phyloP scores from a whole-genome alignment of 2,113 vertebrate genomes.

The Sialia sialis region DNA sequence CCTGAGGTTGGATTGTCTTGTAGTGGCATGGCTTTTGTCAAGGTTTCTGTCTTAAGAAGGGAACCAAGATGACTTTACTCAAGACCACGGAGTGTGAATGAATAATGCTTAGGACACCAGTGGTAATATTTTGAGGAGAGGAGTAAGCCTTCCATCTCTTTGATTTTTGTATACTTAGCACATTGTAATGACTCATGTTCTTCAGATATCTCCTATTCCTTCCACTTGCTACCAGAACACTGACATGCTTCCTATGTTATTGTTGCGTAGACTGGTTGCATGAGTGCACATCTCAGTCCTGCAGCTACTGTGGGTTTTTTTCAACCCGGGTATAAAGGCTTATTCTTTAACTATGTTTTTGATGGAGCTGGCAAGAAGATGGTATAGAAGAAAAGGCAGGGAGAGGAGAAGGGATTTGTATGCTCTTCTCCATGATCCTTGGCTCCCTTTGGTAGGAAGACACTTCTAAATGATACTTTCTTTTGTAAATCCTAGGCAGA shows the following conservation, averaged over 20 bases:
- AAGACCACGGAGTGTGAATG: not conserved
- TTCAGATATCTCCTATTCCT: not conserved
- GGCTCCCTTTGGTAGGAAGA: not conserved
- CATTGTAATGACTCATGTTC: not conserved
- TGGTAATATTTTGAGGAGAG: not conserved
- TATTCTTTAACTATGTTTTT: not conserved
- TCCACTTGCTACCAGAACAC: not conserved
- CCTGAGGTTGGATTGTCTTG: not conserved
- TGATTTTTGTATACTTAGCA: not conserved
- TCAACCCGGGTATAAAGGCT: not conserved
- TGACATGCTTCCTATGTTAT: not conserved
- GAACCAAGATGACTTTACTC: not conserved
- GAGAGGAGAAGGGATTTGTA: not conserved
- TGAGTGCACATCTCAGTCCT: not conserved
- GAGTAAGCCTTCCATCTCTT: not conserved
- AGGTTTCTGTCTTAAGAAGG: not conserved
- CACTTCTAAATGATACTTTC: not conserved
- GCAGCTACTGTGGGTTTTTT: not conserved
- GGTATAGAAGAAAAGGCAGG: not conserved
- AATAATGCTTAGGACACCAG: not conserved
- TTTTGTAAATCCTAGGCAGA: not conserved
- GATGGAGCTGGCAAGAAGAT: not conserved
- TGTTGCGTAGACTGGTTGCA: not conserved
- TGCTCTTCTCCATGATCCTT: not conserved
- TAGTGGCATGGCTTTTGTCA: not conserved